These are phyloP conservation scores for Chrysogorgia sp. DNA, from an alignment of 92 coral and sea anemone species.

Conservation along the genomic window DNA sequence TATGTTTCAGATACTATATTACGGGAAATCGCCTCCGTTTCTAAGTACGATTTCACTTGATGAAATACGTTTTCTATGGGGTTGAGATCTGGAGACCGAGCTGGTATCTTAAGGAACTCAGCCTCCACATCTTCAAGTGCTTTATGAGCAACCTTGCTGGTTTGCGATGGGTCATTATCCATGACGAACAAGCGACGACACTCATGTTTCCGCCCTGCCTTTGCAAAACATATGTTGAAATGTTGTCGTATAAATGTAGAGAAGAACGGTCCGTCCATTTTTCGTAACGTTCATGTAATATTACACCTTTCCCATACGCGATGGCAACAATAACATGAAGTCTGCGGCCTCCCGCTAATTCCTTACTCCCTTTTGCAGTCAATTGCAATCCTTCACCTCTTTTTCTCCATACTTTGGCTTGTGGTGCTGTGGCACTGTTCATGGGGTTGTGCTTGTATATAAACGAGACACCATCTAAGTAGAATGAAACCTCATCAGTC, in stretches of 20 bases:
- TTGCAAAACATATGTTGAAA: neutral
- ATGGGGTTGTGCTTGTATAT: too few relatives aligned
- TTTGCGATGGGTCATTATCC: conserved; percentile 8
- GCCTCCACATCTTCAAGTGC: neutral
- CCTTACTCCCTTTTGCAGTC: too few relatives aligned
- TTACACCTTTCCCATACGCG: too few relatives aligned
- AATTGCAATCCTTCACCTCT: too few relatives aligned
- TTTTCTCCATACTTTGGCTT: too few relatives aligned
- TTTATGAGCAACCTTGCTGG: neutral
- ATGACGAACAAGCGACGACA: neutral
- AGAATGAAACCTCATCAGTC: too few relatives aligned
- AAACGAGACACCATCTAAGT: too few relatives aligned
- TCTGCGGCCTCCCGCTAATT: too few relatives aligned
- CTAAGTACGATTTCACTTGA: neutral
- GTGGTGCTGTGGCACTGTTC: too few relatives aligned
- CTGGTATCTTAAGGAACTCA: neutral
- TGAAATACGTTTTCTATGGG: conserved; percentile 3
- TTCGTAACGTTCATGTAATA: too few relatives aligned
- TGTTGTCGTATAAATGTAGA: neutral
- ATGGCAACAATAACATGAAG: too few relatives aligned
- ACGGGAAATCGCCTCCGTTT: neutral
- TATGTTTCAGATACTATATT: neutral
- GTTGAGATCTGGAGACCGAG: neutral
- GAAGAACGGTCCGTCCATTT: too few relatives aligned
- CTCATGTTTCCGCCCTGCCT: neutral